Evolutionary conservation across 1,140 invertebrate species (phyloP), one percentile per base, ranked within the genome.

Genomic region (Drosophila ohnishii): DNA sequence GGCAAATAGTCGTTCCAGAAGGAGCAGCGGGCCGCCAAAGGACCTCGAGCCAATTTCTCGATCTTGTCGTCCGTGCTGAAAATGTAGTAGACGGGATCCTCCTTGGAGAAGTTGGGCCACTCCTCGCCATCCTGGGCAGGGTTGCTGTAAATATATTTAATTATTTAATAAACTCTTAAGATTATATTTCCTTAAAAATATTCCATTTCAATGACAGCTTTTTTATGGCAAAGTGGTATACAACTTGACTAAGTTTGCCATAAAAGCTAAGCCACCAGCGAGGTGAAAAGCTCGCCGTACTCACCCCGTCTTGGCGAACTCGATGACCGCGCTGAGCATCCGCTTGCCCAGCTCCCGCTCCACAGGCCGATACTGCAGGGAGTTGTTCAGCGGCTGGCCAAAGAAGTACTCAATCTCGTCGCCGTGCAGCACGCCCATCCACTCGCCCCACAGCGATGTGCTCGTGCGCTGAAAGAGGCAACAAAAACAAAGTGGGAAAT

Each of bases 341-440:
- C 95, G 94, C 56, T 94, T 93, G 77, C 97, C 96, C 56, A 99
- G 94, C 64, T 97, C 95, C 28, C 96, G 94, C 92, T 98, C 98
- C 47, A 95, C 93, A 9, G 94, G 94, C 79, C 95, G 96, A 92
- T 97, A 98, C 85, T 95, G 94, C 57, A 97, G 92, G 30, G 96
- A 96, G 92, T 94, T 94, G 92, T 97, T 97, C 59, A 98, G 92
- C 5, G 97, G 97, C 91, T 97, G 96, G 16, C 98, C 98, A 87
- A 99, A 99, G 57, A 98, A 96, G 92, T 98, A 99, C 92, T 98
- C 97, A 80, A 99, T 97, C 92, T 99, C 98, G 90, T 99, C 97
- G 4, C 96, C 98, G 86, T 99, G 98, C 94, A 99, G 95, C 44
- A 98, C 97, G 0, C 98, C 98, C 97, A 99, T 98, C 98, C 98